Evolutionary conservation across 2,113 vertebrate genomes (phyloP).

Genomic region (Vidua macroura): DNA sequence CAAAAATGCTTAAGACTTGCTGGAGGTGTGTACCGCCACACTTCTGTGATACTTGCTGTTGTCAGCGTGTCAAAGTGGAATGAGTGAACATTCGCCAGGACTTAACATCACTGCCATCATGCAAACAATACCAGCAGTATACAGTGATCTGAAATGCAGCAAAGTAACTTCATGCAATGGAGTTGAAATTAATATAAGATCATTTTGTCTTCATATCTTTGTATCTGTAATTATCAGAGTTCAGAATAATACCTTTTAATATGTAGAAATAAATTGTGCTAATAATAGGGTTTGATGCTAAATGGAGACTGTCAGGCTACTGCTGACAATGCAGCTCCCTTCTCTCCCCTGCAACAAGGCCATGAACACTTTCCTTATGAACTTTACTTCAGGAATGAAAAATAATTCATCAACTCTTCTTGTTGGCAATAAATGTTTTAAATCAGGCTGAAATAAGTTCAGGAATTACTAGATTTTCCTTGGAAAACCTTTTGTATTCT

Average conservation of each 20-base stretch:
- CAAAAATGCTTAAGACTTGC: not conserved
- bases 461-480: not conserved
- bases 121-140: not conserved
- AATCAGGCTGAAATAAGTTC: not conserved
- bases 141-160: not conserved
- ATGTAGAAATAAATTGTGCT: not conserved
- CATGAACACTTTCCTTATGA: not conserved
- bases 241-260: not conserved
- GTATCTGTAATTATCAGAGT: conserved; percentile 10
- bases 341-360: not conserved
- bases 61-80: conserved; percentile 1
- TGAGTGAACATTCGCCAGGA: not conserved
- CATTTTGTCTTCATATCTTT: not conserved
- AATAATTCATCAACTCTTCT: not conserved
- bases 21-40: not conserved
- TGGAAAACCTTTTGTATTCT: not conserved
- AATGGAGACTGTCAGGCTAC: not conserved
- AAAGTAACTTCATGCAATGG: not conserved
- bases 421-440: not conserved
- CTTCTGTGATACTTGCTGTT: not conserved
- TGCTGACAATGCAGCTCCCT: not conserved
- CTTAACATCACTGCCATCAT: not conserved
- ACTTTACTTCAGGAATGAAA: not conserved
- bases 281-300: not conserved
- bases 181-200: not conserved